Conservation (phyloP, 2,113 vertebrate genomes). For the Echinops telfairi region DNA sequence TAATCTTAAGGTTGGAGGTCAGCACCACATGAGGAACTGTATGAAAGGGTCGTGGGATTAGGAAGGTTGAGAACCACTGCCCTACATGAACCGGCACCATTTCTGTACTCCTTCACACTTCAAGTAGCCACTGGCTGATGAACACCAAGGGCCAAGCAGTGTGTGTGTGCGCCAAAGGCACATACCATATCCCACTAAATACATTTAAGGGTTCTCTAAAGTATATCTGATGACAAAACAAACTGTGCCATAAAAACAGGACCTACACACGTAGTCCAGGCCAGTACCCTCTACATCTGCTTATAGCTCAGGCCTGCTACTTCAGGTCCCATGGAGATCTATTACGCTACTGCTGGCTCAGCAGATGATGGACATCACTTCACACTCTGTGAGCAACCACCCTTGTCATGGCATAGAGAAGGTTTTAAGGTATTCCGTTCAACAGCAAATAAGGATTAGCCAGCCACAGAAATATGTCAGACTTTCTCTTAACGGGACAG, state of each 20-base stretch:
- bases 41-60: too few species aligned
- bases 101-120: not conserved
- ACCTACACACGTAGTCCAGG: not conserved
- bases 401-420: not conserved
- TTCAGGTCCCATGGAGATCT: not conserved
- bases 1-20: too few species aligned
- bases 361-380: not conserved
- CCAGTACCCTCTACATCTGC: not conserved
- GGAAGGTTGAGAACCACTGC: too few species aligned
- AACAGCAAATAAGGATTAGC: too few species aligned
- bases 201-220: slow-evolving; percentile 1
- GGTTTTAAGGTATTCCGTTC: too few species aligned
- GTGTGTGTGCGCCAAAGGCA: not conserved
- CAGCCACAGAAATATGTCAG: too few species aligned
- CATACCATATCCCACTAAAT: slow-evolving; percentile 4
- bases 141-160: not conserved
- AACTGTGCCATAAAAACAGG: slow-evolving; percentile 12
- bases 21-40: too few species aligned
- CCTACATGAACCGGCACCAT: not conserved
- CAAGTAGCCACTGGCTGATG: not conserved
- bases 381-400: not conserved
- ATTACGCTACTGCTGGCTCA: not conserved
- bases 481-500: too few species aligned
- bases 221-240: slow-evolving; percentile 6
- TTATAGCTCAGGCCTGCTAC: slow-evolving; percentile 22